Evolutionary conservation across 2,888 invertebrate genomes (phyloP).

Genomic region (Caenorhabditis macrosperma): DNA sequence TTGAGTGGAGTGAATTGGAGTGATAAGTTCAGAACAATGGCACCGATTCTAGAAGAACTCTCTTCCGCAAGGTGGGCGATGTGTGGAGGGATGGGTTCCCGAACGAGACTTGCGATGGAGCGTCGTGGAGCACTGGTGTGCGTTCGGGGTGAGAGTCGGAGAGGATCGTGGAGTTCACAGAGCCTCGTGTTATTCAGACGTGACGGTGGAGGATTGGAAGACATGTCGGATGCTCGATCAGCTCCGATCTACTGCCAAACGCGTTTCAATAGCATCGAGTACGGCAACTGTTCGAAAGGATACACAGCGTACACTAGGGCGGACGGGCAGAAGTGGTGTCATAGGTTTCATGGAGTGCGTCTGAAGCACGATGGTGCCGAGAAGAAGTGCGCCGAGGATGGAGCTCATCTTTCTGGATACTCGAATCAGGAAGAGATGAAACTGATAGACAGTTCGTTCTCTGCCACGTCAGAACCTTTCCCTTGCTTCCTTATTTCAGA

Average conservation of each 20-base stretch:
- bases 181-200: no score
- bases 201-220: not conserved
- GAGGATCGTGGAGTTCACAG: no score
- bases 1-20: no score
- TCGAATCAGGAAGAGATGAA: no score
- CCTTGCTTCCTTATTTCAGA: no score
- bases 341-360: not conserved
- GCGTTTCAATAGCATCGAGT: not conserved
- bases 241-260: slow-evolving; percentile 24
- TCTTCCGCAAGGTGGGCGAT: not conserved
- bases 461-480: no score
- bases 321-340: slow-evolving; percentile 15
- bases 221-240: slow-evolving; percentile 20
- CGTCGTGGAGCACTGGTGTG: slow-evolving; percentile 9
- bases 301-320: not conserved
- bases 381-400: no score
- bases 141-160: slow-evolving; percentile 4
- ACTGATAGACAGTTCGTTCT: no score
- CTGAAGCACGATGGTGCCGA: no score
- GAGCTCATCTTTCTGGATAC: no score
- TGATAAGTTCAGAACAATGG: no score
- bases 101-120: slow-evolving; percentile 10
- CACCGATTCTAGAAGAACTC: no score
- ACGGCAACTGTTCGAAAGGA: not conserved
- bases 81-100: slow-evolving; percentile 3